Evolutionary conservation across 2,797 vertebrate species (phyloP), one percentile per base, ranked within the genome.

Genomic region (Sarcoramphus papa): DNA sequence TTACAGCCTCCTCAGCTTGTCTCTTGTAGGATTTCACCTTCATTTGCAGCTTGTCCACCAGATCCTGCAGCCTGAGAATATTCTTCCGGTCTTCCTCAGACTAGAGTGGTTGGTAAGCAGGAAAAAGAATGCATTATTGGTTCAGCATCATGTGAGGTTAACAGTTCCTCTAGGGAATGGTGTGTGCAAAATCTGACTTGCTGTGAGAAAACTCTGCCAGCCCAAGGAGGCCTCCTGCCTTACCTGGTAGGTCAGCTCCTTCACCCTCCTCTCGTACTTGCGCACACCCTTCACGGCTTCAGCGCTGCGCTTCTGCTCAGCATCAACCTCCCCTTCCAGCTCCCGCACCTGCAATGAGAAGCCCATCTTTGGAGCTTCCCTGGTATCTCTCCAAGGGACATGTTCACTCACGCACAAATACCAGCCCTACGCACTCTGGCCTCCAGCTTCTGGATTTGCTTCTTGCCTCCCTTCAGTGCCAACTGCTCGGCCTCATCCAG

Each of bases 401-500:
- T 37, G 35, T 37, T 37, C 35, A 37, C 35, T 37, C 35, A 37
- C 35, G 35, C 35, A 37, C 35, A 37, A 37, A 37, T 37, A 37
- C 35, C 35, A 37, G 35, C 35, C 35, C 35, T 37, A 37, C 35
- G 35, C 35, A 37, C 35, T 37, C 98, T 97, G 54, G 97, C 90
- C 88, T 98, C 98, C 86, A 98, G 92, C n/a, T 78, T 78, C 75
- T 78, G 75, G 60, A 78, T 22, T n/a, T 78, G 75, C 19, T 78
- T 78, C 75, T 78, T 98, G 65, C 98, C 98, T 0, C 59, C 59
- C 25, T 62, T 62, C 59, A 62, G 59, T 4, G 59, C 59, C 59
- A 62, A 27, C 59, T 62, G 59, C 35, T 62, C 59, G 11, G 59
- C 59, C 12, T 62, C 59, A 62, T 62, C 59, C 59, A 62, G 59